A percentile compares a stretch with the other conserved stretches of the same genome.
Evolutionary conservation across 2,113 vertebrate genomes (phyloP).

Genomic region (Ptyas mucosa): DNA sequence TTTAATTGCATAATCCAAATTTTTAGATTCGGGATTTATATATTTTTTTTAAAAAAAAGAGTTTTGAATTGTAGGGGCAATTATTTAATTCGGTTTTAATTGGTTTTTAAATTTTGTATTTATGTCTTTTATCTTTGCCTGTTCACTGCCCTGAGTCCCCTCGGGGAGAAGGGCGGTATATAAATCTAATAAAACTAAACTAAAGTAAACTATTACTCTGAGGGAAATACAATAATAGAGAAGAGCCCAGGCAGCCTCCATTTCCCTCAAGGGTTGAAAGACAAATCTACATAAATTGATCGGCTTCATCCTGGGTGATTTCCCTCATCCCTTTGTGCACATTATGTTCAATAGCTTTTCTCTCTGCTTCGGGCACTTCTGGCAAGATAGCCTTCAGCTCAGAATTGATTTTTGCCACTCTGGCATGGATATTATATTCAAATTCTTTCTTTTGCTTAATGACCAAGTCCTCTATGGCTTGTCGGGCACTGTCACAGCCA

Average conservation of each 20-base stretch:
- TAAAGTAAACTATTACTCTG: no score
- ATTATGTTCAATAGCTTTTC: conserved; percentile 5
- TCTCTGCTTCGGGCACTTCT: conserved; percentile 25
- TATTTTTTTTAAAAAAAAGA: no score
- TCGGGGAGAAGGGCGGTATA: no score
- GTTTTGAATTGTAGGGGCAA: no score
- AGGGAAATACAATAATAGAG: background rate
- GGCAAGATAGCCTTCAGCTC: conserved; percentile 42
- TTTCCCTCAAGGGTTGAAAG: background rate
- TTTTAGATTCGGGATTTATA: no score
- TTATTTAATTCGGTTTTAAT: no score
- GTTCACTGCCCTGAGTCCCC: no score
- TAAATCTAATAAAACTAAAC: no score
- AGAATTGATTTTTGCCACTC: conserved; percentile 29
- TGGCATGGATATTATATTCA: conserved; percentile 28
- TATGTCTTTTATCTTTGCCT: no score
- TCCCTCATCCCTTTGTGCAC: conserved; percentile 24
- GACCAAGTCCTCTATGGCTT: conserved; percentile 22
- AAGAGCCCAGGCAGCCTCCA: background rate
- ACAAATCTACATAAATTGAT: background rate
- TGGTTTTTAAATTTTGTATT: no score
- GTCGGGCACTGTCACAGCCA: conserved; percentile 27
- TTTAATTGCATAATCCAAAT: no score
- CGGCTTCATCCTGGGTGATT: background rate
- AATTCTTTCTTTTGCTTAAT: conserved; percentile 39